phyloP scores from a whole-genome alignment of 2,113 vertebrate species.

The Erpornis zantholeuca region DNA sequence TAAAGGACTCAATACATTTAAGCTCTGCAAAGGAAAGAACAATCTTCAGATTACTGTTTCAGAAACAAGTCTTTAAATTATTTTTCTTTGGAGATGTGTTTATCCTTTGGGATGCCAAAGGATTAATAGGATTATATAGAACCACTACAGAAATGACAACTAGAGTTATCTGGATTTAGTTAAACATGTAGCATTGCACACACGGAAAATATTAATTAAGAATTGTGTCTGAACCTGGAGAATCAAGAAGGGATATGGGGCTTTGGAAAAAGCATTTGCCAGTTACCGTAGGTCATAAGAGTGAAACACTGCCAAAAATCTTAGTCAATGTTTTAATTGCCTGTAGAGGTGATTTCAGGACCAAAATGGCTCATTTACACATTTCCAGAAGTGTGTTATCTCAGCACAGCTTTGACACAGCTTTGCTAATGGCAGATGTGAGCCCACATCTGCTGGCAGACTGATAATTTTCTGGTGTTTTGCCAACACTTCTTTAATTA shows the following conservation, averaged over 20 bases:
- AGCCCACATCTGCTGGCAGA: background rate
- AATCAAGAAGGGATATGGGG: background rate
- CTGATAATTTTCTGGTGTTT: background rate
- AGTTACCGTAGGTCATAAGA: background rate
- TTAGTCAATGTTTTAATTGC: constrained; percentile 21
- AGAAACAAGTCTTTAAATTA: background rate
- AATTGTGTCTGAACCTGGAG: background rate
- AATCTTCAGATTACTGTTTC: background rate
- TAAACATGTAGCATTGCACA: background rate
- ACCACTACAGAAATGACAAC: background rate
- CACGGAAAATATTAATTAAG: background rate
- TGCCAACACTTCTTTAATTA: background rate
- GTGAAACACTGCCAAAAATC: background rate
- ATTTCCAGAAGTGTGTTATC: background rate
- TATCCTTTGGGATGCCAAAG: background rate
- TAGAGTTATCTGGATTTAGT: background rate
- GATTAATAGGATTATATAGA: background rate
- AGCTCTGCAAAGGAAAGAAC: background rate
- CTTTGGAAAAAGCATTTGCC: background rate
- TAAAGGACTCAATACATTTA: background rate
- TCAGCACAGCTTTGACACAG: background rate
- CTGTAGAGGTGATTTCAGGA: background rate
- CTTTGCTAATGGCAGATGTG: background rate
- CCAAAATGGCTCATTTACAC: background rate
- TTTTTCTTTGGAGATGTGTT: background rate